Evolutionary conservation across 1,140 invertebrate genomes (phyloP), one percentile per base, ranked within the genome.

Genomic region (Cydia strobilella): DNA sequence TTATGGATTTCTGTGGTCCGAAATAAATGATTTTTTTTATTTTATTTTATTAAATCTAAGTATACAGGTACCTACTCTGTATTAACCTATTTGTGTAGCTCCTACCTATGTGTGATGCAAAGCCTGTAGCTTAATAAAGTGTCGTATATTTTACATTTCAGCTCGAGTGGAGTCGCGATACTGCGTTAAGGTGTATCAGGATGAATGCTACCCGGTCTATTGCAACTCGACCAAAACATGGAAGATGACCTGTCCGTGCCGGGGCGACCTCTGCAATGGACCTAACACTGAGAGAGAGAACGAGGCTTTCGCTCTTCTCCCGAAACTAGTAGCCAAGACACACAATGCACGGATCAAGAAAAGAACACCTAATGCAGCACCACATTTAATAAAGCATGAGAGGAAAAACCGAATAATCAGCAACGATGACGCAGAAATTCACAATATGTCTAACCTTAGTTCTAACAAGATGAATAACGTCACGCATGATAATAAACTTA

Each of bases 161-260:
- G 90, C 88, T 3, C 86, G 88, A 75, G 66, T 86, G n/a, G 84
- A 93, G 80, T 94, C 92, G 13, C 86, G 92, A 76, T 82, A 86
- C 42, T 93, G 93, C 77, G 90, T 93, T 0, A 93, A 93, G 77
- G 77, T 91, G 20, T 90, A 91, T 25, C 92, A 94, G 81, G 89
- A 93, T 42, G 89, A 93, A 76, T 91, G 93, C 75, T 88, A 89
- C 71, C 80, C 90, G 4, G 79, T 92, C n/a, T 93, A 89, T 75
- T 94, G 93, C 80, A 92, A 92, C 78, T 86, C 89, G 18, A 93
- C 92, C 1, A 93, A 90, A 76, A 86, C 83, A 4, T 93, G 93
- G 85, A 86, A 87, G 23, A 91, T 92, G 78, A 93, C 90, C 9
- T 95, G 94, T 76, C 93, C 93, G 6, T 95, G 94, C 80, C 89